These are phyloP conservation scores for Phataginus tetradactyla DNA, from an alignment of 2,797 vertebrate species.

Conservation along the genomic window DNA sequence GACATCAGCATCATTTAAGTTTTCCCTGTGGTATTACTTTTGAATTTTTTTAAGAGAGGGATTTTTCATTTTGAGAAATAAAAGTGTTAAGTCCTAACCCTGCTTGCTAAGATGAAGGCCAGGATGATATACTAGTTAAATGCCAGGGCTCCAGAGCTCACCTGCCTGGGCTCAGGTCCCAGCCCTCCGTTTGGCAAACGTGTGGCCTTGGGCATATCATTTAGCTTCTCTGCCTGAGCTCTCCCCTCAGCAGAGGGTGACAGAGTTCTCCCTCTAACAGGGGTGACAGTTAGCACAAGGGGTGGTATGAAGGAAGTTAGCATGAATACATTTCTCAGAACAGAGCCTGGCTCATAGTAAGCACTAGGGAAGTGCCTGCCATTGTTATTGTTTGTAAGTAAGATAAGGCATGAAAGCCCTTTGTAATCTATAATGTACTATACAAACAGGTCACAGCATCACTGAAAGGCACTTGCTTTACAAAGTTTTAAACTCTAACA, in stretches of 20 bases:
- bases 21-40: not conserved
- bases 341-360: not conserved
- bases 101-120: not conserved
- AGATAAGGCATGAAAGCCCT: not conserved
- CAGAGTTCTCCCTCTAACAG: not conserved
- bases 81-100: too few relatives aligned
- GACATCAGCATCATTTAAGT: not conserved
- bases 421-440: not conserved
- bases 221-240: not conserved
- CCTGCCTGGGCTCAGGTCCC: not conserved
- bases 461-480: not conserved
- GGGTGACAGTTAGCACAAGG: not conserved
- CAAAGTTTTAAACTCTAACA: not conserved
- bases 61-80: not conserved
- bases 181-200: not conserved
- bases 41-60: not conserved
- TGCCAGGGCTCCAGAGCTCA: not conserved
- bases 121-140: not conserved
- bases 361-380: not conserved
- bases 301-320: not conserved
- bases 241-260: not conserved
- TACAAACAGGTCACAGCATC: not conserved
- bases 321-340: not conserved
- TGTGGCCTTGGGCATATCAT: too few relatives aligned
- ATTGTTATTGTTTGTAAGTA: not conserved